These are phyloP conservation scores for Brachypteracias leptosomus DNA, from an alignment of 2,113 vertebrate species.

Conservation along the genomic window DNA sequence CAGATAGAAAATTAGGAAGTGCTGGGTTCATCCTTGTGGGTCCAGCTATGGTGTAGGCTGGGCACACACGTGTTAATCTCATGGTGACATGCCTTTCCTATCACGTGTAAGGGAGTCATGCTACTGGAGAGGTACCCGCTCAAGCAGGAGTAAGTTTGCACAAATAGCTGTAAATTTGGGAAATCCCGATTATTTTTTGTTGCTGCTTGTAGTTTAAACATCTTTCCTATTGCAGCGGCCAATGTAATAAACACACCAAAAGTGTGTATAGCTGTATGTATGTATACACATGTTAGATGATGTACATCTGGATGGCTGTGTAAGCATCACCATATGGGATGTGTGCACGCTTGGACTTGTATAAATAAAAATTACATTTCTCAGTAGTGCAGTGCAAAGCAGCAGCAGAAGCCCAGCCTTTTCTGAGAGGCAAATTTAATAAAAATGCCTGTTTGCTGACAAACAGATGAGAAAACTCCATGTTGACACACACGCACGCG, in stretches of 20 bases:
- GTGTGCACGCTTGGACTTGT: neutral
- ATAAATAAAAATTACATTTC: neutral
- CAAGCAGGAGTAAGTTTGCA: neutral
- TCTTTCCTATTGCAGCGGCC: neutral
- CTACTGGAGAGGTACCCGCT: neutral
- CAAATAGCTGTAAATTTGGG: neutral
- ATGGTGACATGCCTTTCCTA: neutral
- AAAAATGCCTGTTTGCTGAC: neutral
- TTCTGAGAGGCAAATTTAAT: neutral
- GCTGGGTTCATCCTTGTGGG: too few relatives aligned
- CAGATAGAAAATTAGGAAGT: neutral
- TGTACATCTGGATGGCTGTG: neutral
- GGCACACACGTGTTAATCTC: accelerated
- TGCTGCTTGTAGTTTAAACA: neutral
- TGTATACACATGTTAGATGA: neutral
- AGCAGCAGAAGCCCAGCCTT: neutral
- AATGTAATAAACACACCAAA: neutral
- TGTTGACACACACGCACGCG: neutral
- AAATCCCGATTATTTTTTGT: neutral
- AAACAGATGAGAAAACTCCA: neutral
- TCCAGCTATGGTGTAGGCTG: neutral
- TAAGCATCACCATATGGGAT: neutral
- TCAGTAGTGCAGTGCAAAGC: neutral
- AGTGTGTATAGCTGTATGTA: neutral
- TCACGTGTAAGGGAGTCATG: accelerated